Evolutionary conservation across 1,140 invertebrate genomes (phyloP).

Genomic region (Brachionus asplanchnoidis): DNA sequence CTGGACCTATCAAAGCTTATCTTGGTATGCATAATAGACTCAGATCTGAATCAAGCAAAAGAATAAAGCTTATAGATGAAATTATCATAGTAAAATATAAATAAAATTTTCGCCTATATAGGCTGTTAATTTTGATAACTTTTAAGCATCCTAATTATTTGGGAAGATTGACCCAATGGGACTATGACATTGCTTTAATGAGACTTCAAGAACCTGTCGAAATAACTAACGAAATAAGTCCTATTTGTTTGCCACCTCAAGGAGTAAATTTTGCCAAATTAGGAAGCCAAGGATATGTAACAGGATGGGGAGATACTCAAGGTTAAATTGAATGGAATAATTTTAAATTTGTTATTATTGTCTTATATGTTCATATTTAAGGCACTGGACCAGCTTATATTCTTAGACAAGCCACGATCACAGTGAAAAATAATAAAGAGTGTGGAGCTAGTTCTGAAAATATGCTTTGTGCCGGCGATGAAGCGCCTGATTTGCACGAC

Average conservation of each 20-base stretch:
- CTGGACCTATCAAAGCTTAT: constrained; percentile 19
- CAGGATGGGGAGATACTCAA: constrained; percentile 42
- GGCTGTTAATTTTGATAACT: too few relatives aligned
- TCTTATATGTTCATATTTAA: background rate
- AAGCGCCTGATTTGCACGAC: constrained; percentile 36
- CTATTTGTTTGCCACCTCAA: constrained; percentile 44
- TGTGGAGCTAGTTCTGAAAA: constrained; percentile 35
- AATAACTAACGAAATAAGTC: constrained; percentile 43
- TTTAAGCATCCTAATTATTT: constrained; percentile 41
- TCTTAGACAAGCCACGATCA: constrained; percentile 18
- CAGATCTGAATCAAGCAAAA: constrained; percentile 31
- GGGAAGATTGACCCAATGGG: constrained; percentile 47
- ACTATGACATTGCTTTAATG: constrained; percentile 60
- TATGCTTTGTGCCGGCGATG: constrained; percentile 37
- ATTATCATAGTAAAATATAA: background rate
- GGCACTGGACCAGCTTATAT: constrained; percentile 29
- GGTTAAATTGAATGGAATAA: background rate
- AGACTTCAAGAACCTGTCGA: constrained; percentile 42
- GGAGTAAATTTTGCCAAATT: constrained; percentile 14
- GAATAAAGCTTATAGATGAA: background rate
- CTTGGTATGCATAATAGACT: constrained; percentile 36
- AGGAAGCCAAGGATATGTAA: constrained; percentile 39
- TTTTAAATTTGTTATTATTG: too few relatives aligned
- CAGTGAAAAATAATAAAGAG: constrained; percentile 30
- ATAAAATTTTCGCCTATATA: too few relatives aligned